Percentiles rank a stretch among this genome's conserved stretches.
phyloP scores from a whole-genome alignment of 2,797 vertebrate genomes.

The Galago senegalensis region DNA sequence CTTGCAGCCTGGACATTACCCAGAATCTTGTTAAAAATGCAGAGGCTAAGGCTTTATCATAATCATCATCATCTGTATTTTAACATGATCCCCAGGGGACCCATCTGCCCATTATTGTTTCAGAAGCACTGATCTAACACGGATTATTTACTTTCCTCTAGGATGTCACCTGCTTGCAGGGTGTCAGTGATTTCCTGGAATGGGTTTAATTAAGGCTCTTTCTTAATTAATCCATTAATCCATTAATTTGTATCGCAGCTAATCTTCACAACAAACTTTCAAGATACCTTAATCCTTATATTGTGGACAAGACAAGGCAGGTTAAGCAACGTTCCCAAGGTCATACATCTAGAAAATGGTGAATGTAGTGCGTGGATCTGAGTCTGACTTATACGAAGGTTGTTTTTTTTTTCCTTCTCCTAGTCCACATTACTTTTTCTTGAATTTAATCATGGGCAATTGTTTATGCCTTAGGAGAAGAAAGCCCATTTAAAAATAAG shows the following conservation, averaged over 20 bases:
- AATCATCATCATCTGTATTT: not conserved
- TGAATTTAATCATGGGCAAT: conserved; percentile 3
- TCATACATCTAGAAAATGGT: not conserved
- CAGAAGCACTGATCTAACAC: not conserved
- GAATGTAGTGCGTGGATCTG: not conserved
- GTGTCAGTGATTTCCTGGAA: conserved; percentile 4
- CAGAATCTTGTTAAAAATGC: not conserved
- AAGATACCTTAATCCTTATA: not conserved
- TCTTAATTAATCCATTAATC: conserved; percentile 37
- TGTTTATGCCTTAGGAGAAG: conserved; percentile 35
- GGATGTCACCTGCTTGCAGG: not conserved
- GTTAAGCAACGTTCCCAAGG: not conserved
- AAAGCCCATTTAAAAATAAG: conserved; percentile 10
- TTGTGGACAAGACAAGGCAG: not conserved
- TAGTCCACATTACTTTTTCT: conserved; percentile 3
- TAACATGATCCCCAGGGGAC: not conserved
- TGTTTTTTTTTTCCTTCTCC: not conserved
- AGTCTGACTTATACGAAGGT: not conserved
- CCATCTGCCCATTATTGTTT: not conserved
- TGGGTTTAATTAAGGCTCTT: conserved; percentile 30
- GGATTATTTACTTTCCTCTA: not conserved
- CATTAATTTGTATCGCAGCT: not conserved
- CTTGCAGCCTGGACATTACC: not conserved
- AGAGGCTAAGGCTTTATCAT: not conserved
- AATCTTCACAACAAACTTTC: conserved; percentile 21